These are phyloP conservation scores for Pagetopsis macropterus DNA, from an alignment of 2,797 vertebrate species.

Conservation along the genomic window DNA sequence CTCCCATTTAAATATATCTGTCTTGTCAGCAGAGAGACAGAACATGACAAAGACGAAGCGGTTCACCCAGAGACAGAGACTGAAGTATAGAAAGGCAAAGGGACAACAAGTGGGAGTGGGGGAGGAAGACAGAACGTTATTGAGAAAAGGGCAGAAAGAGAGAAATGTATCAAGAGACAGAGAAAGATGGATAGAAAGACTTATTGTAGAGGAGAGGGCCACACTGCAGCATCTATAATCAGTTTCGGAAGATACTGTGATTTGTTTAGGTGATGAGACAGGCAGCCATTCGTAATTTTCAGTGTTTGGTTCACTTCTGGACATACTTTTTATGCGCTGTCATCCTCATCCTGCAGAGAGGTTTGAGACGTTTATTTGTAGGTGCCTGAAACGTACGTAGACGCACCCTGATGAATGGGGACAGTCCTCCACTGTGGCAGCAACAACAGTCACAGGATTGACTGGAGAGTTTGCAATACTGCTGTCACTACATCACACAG, in stretches of 20 bases:
- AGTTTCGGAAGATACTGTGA: conserved; percentile 59
- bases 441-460: conserved; percentile 54
- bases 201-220: conserved; percentile 47
- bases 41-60: conserved; percentile 49
- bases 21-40: conserved; percentile 62
- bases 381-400: conserved; percentile 42
- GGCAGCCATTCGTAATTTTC: conserved; percentile 67
- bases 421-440: conserved; percentile 59
- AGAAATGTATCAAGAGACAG: conserved; percentile 20
- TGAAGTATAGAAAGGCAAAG: conserved; percentile 40
- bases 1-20: conserved; percentile 62
- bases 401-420: conserved; percentile 68
- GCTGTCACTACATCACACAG: conserved; percentile 44
- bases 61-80: conserved; percentile 32
- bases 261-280: conserved; percentile 73
- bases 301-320: conserved; percentile 37
- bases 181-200: conserved; percentile 51
- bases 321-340: conserved; percentile 49
- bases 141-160: conserved; percentile 16
- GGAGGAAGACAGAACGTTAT: conserved; percentile 20
- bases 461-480: conserved; percentile 56
- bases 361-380: conserved; percentile 71
- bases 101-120: conserved; percentile 35
- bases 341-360: conserved; percentile 45
- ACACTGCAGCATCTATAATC: conserved; percentile 48